Conservation (phyloP, 2,797 vertebrate genomes). For the Pelobates cultripes region DNA sequence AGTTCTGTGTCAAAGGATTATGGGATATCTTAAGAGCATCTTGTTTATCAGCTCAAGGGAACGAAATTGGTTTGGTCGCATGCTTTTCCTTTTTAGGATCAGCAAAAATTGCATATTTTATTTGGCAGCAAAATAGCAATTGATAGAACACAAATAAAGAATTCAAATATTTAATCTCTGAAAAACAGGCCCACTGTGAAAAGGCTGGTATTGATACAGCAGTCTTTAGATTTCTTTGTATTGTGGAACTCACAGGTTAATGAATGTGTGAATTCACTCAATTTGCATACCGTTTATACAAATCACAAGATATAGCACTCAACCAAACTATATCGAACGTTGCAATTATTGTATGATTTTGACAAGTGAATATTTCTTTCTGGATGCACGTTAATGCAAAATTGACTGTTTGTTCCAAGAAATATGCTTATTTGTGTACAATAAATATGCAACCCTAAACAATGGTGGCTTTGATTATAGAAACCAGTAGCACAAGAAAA, state of each 20-base stretch:
- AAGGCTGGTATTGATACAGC: neutral
- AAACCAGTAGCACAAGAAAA: conserved; percentile 1
- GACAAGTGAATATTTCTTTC: neutral
- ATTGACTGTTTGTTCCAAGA: conserved; percentile 1
- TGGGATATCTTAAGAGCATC: conserved; percentile 40
- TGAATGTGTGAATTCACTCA: neutral
- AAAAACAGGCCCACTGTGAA: neutral
- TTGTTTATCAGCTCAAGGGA: conserved; percentile 26
- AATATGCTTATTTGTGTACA: conserved; percentile 3
- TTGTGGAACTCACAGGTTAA: neutral
- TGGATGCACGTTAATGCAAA: conserved; percentile 1
- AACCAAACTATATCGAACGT: neutral
- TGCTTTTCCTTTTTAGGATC: neutral
- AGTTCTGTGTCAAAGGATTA: conserved; percentile 50
- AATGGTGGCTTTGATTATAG: neutral
- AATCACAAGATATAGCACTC: neutral
- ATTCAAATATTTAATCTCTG: neutral
- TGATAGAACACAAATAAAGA: neutral
- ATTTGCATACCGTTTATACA: conserved; percentile 3
- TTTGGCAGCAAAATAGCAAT: neutral
- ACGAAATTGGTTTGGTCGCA: neutral
- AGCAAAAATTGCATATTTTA: conserved; percentile 10
- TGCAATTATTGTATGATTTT: neutral
- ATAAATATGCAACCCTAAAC: conserved; percentile 1
- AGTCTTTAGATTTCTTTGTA: neutral